Evolutionary conservation across 2,888 invertebrate species (phyloP), one percentile per base, ranked within the genome.

Genomic region (Melieria crassipennis): DNA sequence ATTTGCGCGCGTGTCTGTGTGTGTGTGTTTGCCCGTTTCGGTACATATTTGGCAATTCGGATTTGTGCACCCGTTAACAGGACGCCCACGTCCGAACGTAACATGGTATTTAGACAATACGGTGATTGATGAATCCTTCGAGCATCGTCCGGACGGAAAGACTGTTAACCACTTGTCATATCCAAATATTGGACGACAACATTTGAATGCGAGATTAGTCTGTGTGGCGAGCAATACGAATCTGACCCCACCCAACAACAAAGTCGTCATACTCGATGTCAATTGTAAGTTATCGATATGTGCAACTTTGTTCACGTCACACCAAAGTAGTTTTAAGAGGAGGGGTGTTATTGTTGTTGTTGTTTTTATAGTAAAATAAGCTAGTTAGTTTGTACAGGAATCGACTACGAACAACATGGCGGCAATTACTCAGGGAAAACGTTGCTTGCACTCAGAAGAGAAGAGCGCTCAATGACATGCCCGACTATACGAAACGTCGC

Each of bases 161-260:
- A 93, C 94, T 68, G 90, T 93, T 82, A 95, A 95, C 88, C 92
- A 92, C 79, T 89, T 95, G 80, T 91, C 91, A 75, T 94, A 93
- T 84, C 92, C 93, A 72, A 92, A 91, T 84, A 91, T 96, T 78
- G 93, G 93, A 48, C 88, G 95, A 72, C 93, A 94, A 86, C 94
- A 96, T 87, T 89, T 95, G 79, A 93, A 94, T 87, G 90, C 93
- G 72, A 89, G 94, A 80, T 92, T 95, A 81, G 92, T 94, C 80
- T 96, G 96, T 87, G 94, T 95, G 87, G 95, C 96, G 46, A 92
- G 92, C 80, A 96, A 96, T 87, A 96, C 94, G 76, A 94, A 94
- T 86, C 88, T 95, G 79, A 92, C 93, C 58, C 91, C 91, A 65
- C 93, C 96, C 9, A 91, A 92, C 83, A 91, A 92, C 79, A 93